phyloP scores from a whole-genome alignment of 2,888 invertebrate genomes.

The Drosophila yooni region DNA sequence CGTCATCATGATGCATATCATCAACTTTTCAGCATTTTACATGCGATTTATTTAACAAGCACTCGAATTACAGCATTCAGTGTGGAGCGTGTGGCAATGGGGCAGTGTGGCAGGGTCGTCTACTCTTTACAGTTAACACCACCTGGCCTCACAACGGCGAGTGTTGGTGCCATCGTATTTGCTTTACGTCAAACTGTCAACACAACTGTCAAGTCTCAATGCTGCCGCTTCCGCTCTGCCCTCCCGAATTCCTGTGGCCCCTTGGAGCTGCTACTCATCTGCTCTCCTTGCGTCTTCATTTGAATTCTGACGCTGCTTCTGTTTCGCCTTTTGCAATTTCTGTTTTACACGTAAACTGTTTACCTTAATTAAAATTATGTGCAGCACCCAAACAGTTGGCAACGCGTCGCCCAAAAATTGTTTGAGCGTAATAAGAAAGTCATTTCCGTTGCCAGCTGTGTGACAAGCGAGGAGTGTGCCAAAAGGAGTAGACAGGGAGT shows the following conservation, averaged over 20 bases:
- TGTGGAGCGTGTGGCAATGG: conserved; percentile 9
- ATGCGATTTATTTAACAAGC: conserved; percentile 62
- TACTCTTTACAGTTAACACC: conserved; percentile 5
- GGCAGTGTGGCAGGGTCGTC: conserved; percentile 7
- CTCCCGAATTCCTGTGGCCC: neutral
- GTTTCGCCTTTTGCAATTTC: neutral
- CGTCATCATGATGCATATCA: conserved; percentile 34
- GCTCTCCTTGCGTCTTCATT: conserved; percentile 45
- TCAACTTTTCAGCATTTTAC: conserved; percentile 54
- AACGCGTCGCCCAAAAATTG: conserved; percentile 56
- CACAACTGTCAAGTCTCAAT: conserved; percentile 60
- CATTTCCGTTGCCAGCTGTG: conserved; percentile 63
- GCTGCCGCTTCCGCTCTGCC: conserved; percentile 32
- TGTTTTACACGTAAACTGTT: conserved; percentile 63
- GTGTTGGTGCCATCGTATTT: conserved; percentile 16
- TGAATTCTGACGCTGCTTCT: conserved; percentile 53
- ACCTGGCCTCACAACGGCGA: neutral
- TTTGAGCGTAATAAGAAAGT: conserved; percentile 72
- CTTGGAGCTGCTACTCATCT: conserved; percentile 8
- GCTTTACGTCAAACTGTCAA: conserved; percentile 55
- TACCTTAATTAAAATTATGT: conserved; percentile 76
- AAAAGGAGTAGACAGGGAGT: neutral
- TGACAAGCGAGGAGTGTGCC: neutral
- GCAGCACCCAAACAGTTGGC: conserved; percentile 58
- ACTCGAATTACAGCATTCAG: conserved; percentile 53